Evolutionary conservation across 1,140 invertebrate genomes (phyloP).

Genomic region (Calephelis virginiensis): DNA sequence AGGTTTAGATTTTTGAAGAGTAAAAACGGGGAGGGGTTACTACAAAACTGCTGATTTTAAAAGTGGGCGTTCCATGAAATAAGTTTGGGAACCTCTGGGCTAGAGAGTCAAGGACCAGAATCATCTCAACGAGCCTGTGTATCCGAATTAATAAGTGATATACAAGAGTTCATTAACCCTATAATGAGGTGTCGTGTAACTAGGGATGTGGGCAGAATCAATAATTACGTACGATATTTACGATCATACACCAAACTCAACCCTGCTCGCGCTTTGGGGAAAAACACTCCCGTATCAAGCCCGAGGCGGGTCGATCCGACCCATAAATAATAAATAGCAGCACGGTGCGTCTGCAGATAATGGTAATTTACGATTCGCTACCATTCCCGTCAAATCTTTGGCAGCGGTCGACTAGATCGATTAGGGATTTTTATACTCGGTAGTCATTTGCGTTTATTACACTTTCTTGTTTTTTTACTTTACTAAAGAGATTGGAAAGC

Average conservation of each 20-base stretch:
- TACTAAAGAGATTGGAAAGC: too few relatives aligned
- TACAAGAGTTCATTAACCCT: constrained; percentile 28
- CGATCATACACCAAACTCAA: constrained; percentile 32
- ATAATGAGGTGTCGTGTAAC: constrained; percentile 29
- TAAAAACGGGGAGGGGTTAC: too few relatives aligned
- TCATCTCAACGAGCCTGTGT: background rate
- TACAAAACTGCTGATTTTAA: too few relatives aligned
- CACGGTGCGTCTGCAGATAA: constrained; percentile 76
- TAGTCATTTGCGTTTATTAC: constrained; percentile 7
- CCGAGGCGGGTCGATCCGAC: constrained; percentile 65
- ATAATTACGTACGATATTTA: constrained; percentile 34
- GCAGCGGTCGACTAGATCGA: constrained; percentile 56
- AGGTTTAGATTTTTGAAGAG: too few relatives aligned
- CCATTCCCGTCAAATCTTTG: constrained; percentile 69
- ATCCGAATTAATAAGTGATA: constrained; percentile 10
- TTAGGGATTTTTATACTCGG: constrained; percentile 36
- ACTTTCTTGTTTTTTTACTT: too few relatives aligned
- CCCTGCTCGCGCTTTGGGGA: constrained; percentile 47
- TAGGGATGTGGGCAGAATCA: constrained; percentile 33
- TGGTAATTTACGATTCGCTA: constrained; percentile 76
- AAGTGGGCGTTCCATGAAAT: too few relatives aligned
- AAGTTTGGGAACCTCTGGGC: background rate
- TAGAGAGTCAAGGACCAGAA: background rate
- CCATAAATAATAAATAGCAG: constrained; percentile 79
- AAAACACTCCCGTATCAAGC: constrained; percentile 53